phyloP scores from a whole-genome alignment of 1,140 invertebrate genomes.

The Heliconius eleuchia region DNA sequence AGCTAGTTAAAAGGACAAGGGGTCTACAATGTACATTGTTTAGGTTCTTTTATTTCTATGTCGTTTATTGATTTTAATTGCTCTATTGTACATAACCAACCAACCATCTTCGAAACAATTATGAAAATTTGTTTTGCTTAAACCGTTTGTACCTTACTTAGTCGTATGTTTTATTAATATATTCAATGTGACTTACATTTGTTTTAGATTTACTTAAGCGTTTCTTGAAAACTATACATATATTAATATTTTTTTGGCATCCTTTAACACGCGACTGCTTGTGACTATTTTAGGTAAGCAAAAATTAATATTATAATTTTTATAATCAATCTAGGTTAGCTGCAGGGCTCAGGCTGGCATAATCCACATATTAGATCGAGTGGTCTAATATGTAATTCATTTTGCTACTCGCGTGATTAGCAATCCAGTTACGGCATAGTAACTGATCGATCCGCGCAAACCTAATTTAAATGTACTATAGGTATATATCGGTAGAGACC shows the following conservation, averaged over 20 bases:
- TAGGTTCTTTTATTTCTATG: not conserved
- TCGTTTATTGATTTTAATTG: not conserved
- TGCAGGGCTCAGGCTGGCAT: not conserved
- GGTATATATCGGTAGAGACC: not conserved
- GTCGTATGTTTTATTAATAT: too few species aligned
- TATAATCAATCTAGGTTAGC: too few species aligned
- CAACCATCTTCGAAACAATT: not conserved
- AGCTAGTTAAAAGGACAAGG: not conserved
- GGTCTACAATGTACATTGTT: not conserved
- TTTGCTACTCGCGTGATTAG: not conserved
- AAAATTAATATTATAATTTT: too few species aligned
- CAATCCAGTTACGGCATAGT: constrained; percentile 3
- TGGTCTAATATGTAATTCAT: not conserved
- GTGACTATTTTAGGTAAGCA: too few species aligned
- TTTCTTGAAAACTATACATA: not conserved
- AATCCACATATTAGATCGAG: not conserved
- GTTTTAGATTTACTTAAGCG: too few species aligned
- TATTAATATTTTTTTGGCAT: not conserved
- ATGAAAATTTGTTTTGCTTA: not conserved
- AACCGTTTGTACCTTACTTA: too few species aligned
- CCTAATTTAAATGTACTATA: constrained; percentile 5
- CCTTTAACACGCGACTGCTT: too few species aligned
- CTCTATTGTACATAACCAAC: not conserved
- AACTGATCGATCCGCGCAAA: constrained; percentile 16
- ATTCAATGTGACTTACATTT: too few species aligned